Evolutionary conservation across 2,113 vertebrate species (phyloP).

Genomic region (Caranx melampygus): DNA sequence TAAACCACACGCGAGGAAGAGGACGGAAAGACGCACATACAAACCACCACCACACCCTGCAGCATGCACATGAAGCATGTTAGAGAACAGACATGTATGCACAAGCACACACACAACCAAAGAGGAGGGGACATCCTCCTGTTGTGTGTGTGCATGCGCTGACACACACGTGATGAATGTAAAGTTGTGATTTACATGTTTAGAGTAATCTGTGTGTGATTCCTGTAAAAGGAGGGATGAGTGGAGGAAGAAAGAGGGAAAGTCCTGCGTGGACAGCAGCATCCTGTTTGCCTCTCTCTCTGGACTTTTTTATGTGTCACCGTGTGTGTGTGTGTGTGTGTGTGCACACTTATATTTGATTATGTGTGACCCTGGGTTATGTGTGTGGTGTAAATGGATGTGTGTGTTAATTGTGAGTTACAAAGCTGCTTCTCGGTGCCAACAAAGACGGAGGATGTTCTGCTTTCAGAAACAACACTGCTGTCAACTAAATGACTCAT

Average conservation of each 20-base stretch:
- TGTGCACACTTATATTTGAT: neutral
- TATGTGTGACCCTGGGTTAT: neutral
- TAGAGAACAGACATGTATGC: neutral
- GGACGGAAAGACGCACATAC: neutral
- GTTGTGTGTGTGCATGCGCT: neutral
- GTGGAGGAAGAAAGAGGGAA: neutral
- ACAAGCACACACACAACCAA: neutral
- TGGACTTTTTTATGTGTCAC: neutral
- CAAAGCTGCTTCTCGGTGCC: neutral
- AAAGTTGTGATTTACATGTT: conserved; percentile 1
- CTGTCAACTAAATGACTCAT: neutral
- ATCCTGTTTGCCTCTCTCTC: conserved; percentile 47
- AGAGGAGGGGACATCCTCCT: neutral
- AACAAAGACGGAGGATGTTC: neutral
- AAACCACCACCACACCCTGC: neutral
- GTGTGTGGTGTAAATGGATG: neutral
- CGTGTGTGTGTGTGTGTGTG: neutral
- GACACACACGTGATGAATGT: conserved; percentile 3
- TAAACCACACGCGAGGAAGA: conserved; percentile 25
- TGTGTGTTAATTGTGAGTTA: neutral
- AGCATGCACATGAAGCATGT: neutral
- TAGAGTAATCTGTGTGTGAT: neutral
- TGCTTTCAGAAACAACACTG: neutral
- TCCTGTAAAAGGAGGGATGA: conserved; percentile 11
- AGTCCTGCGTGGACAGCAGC: conserved; percentile 39